These are phyloP conservation scores for Nudaria mundana DNA, from an alignment of 2,888 invertebrate genomes.

Conservation along the genomic window DNA sequence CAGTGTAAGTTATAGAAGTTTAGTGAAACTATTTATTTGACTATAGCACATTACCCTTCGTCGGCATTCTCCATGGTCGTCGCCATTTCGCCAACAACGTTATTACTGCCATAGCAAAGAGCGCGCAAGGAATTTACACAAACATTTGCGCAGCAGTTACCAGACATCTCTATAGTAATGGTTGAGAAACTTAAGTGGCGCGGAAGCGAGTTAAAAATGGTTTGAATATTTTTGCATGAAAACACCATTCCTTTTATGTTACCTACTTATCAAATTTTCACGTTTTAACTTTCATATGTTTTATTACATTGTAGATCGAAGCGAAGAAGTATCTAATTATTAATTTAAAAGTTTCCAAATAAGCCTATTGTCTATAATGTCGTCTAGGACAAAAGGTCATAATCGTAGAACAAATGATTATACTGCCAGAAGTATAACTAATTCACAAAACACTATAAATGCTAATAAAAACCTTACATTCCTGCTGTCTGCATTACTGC, in stretches of 20 bases:
- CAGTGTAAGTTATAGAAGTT: no score
- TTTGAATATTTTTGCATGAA: conserved; percentile 4
- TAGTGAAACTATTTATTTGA: no score
- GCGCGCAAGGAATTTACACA: conserved; percentile 8
- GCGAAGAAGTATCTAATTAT: no score
- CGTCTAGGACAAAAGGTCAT: no score
- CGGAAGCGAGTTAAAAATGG: not conserved
- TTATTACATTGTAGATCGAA: no score
- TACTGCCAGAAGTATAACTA: conserved; percentile 3
- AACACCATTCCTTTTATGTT: conserved; percentile 2
- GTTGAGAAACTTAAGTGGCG: conserved; percentile 27
- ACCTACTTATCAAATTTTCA: no score
- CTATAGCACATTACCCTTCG: no score
- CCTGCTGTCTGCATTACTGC: conserved; percentile 10
- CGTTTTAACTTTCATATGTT: no score
- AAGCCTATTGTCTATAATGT: no score
- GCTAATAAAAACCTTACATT: conserved; percentile 10
- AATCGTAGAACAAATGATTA: not conserved
- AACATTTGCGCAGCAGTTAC: conserved; percentile 28
- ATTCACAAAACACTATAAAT: conserved; percentile 7
- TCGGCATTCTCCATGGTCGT: not conserved
- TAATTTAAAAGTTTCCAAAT: no score
- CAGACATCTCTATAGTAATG: conserved; percentile 22
- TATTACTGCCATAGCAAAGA: conserved; percentile 20
- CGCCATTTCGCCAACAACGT: not conserved